Evolutionary conservation across 2,113 vertebrate genomes (phyloP).

Genomic region (Syrmaticus mikado): DNA sequence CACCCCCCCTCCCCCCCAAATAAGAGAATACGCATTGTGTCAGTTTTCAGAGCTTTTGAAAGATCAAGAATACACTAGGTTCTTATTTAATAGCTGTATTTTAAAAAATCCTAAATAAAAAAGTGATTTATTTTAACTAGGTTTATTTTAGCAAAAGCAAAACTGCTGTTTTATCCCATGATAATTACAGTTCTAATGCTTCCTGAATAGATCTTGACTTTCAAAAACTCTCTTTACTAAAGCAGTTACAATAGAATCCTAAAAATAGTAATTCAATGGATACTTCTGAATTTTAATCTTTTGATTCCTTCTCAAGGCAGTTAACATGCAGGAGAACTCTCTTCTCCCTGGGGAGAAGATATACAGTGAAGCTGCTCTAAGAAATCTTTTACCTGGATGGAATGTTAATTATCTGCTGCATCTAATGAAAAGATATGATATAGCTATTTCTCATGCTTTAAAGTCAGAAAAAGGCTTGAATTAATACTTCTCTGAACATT

Average conservation of each 20-base stretch:
- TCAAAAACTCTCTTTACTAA: conserved; percentile 17
- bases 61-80: not conserved
- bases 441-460: not conserved
- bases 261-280: conserved; percentile 36
- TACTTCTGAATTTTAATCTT: conserved; percentile 23
- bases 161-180: conserved; percentile 1
- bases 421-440: not conserved
- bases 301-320: not conserved
- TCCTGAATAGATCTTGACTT: conserved; percentile 23
- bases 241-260: conserved; percentile 11
- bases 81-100: not conserved
- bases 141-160: conserved; percentile 36
- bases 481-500: not conserved
- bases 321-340: not conserved
- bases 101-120: not conserved
- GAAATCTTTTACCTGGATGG: not conserved
- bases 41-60: not conserved
- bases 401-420: not conserved
- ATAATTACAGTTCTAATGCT: not conserved
- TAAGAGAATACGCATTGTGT: not conserved
- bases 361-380: not conserved
- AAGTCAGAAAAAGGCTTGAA: not conserved
- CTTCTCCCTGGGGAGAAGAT: not conserved
- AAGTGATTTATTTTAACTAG: not conserved
- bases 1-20: not conserved